Evolutionary conservation across 2,888 invertebrate species (phyloP).

Genomic region (Lepetodrilus schrolli): DNA sequence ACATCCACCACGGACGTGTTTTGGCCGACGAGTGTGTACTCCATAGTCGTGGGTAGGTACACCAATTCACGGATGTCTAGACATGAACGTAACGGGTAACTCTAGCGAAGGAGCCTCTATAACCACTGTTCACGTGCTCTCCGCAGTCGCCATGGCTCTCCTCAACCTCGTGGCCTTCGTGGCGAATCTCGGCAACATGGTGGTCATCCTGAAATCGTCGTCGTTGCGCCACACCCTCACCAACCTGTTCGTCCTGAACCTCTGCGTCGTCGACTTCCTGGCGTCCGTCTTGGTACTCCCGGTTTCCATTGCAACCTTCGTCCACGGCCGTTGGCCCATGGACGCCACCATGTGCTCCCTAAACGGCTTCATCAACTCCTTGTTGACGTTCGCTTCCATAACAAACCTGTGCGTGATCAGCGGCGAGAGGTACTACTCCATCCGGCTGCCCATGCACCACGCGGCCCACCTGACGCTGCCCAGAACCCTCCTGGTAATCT

Average conservation of each 20-base stretch:
- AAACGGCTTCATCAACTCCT: constrained; percentile 40
- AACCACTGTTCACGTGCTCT: background rate
- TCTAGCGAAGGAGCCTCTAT: background rate
- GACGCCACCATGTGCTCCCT: constrained; percentile 32
- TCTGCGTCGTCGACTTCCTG: constrained; percentile 44
- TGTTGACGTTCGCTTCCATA: constrained; percentile 43
- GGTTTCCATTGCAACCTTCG: constrained; percentile 35
- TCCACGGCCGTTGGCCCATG: constrained; percentile 35
- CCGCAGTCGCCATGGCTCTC: background rate
- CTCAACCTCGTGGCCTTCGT: constrained; percentile 32
- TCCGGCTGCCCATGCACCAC: constrained; percentile 49
- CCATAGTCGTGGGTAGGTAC: too few species aligned
- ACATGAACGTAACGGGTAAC: background rate
- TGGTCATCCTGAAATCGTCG: constrained; percentile 30
- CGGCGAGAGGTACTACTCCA: constrained; percentile 48
- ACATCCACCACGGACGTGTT: too few species aligned
- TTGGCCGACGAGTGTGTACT: too few species aligned
- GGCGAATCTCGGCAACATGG: constrained; percentile 37
- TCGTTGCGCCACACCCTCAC: constrained; percentile 37
- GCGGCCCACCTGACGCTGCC: constrained; percentile 44
- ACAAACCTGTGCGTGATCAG: constrained; percentile 45
- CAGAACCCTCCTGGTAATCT: constrained; percentile 34
- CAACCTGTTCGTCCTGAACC: constrained; percentile 45
- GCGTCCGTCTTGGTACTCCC: constrained; percentile 41
- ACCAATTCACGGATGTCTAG: too few species aligned